Evolutionary conservation across 2,797 vertebrate species (phyloP).

Genomic region (Acanthurus lineatus): DNA sequence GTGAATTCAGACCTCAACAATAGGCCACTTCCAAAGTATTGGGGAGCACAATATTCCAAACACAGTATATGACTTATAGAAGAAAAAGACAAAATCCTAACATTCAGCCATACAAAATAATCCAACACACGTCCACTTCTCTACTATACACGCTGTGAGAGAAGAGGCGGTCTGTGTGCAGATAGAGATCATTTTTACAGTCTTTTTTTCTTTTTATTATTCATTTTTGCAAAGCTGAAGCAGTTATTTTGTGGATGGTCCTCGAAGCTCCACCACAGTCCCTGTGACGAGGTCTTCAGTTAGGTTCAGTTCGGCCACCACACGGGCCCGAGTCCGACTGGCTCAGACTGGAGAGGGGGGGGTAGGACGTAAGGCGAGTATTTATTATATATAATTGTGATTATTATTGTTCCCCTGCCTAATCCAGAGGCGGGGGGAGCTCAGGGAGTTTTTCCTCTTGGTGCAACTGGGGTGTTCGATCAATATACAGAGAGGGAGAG

Average conservation of each 20-base stretch:
- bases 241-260: constrained; percentile 81
- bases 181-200: constrained; percentile 62
- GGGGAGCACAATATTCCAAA: constrained; percentile 84
- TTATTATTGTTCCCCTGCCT: constrained; percentile 56
- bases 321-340: constrained; percentile 51
- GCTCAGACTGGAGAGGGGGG: constrained; percentile 66
- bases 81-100: constrained; percentile 81
- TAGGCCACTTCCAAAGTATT: constrained; percentile 83
- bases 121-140: constrained; percentile 75
- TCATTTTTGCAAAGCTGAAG: constrained; percentile 86
- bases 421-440: constrained; percentile 65
- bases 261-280: constrained; percentile 72
- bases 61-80: constrained; percentile 84
- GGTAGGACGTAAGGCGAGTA: constrained; percentile 70
- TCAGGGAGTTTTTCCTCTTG: constrained; percentile 43
- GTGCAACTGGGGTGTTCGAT: constrained; percentile 54
- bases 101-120: constrained; percentile 85
- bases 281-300: constrained; percentile 71
- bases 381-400: constrained; percentile 57
- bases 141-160: constrained; percentile 72
- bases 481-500: constrained; percentile 57
- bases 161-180: constrained; percentile 81
- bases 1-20: constrained; percentile 79
- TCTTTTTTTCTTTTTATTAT: constrained; percentile 54
- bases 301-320: constrained; percentile 55